These are phyloP conservation scores for Panonychus citri DNA, from an alignment of 1,140 invertebrate species.

Conservation along the genomic window DNA sequence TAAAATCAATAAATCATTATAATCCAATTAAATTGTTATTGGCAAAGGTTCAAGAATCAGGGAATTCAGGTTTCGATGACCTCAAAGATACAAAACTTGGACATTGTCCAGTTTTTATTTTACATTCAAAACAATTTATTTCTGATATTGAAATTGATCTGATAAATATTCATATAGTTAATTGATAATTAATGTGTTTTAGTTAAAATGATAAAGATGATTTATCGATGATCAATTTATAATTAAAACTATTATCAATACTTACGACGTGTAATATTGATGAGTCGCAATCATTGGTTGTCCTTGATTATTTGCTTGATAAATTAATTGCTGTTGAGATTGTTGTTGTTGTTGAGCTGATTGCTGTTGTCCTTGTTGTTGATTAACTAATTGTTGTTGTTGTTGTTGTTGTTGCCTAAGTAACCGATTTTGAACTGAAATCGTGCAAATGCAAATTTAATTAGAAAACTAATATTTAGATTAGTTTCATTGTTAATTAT, in stretches of 20 bases:
- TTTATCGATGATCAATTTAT: background rate
- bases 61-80: too few species aligned
- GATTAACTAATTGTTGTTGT: background rate
- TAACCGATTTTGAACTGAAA: conserved; percentile 3
- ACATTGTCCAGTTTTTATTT: too few species aligned
- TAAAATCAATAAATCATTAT: too few species aligned
- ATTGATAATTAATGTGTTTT: too few species aligned
- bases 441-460: background rate
- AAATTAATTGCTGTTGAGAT: background rate
- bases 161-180: too few species aligned
- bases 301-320: conserved; percentile 5
- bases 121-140: too few species aligned
- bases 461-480: background rate
- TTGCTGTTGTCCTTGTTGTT: background rate
- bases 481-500: background rate
- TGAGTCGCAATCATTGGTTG: conserved; percentile 8
- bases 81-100: too few species aligned
- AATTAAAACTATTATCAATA: too few species aligned
- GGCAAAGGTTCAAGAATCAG: too few species aligned
- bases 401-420: conserved; percentile 1
- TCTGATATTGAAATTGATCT: too few species aligned
- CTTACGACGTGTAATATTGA: background rate
- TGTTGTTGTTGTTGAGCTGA: conserved; percentile 1
- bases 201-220: too few species aligned
- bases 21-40: too few species aligned